These are phyloP conservation scores for Clostera curtula DNA, from an alignment of 2,888 invertebrate genomes.

Conservation along the genomic window DNA sequence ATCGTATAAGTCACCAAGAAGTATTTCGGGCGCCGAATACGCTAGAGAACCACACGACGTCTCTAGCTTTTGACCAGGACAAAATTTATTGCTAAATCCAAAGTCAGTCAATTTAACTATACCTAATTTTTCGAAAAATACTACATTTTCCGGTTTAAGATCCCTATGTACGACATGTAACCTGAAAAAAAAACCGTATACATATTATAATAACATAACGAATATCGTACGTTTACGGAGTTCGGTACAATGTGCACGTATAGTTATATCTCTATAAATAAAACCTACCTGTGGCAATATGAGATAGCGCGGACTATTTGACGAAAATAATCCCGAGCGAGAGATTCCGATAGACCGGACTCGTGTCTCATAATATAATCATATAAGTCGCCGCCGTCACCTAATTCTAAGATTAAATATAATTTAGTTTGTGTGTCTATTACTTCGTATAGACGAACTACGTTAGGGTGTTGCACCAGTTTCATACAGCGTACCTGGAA, in stretches of 20 bases:
- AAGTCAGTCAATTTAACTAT: slow-evolving; percentile 99
- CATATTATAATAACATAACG: background rate
- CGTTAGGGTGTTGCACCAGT: slow-evolving; percentile 98
- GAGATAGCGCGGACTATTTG: slow-evolving; percentile 98
- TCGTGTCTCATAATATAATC: slow-evolving; percentile 99
- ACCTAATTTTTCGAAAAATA: slow-evolving; percentile 97
- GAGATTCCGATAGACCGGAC: slow-evolving; percentile 86
- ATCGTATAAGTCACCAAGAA: slow-evolving; percentile 98
- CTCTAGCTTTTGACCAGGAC: slow-evolving; percentile 96
- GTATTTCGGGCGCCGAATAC: slow-evolving; percentile 99
- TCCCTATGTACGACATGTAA: slow-evolving; percentile 86
- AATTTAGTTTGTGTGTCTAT: slow-evolving; percentile 99
- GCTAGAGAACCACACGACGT: slow-evolving; percentile 99
- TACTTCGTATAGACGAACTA: slow-evolving; percentile 98
- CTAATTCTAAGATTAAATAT: slow-evolving; percentile 96
- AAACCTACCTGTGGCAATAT: slow-evolving; percentile 92
- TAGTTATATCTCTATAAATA: background rate
- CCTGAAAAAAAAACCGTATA: slow-evolving; percentile 29
- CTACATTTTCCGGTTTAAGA: slow-evolving; percentile 99
- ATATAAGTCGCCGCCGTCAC: slow-evolving; percentile 98
- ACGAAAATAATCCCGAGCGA: slow-evolving; percentile 93
- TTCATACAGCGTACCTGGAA: slow-evolving; percentile 97
- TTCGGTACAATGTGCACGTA: background rate
- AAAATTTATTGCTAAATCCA: slow-evolving; percentile 96
- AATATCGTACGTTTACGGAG: background rate